A percentile compares a stretch with the other conserved stretches of the same genome.
Evolutionary conservation across 37 sponge, comb jelly and placozoan species (phyloP).

Genomic region (Bolinopsis microptera): DNA sequence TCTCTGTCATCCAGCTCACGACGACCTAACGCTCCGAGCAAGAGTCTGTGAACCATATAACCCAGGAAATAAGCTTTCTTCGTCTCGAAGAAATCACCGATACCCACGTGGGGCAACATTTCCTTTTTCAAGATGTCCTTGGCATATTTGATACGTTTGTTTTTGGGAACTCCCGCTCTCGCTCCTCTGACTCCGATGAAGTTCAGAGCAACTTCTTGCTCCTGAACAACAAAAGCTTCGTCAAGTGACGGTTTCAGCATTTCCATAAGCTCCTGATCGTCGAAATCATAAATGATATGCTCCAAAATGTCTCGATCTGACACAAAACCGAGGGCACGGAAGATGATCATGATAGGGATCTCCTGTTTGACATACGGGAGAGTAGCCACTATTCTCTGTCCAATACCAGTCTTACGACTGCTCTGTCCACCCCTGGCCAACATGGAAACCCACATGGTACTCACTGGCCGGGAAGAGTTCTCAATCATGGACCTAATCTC

Average conservation of each 20-base stretch:
- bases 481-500: slow-evolving; percentile 98
- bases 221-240: slow-evolving; percentile 99
- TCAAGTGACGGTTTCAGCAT: slow-evolving; percentile 98
- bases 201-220: slow-evolving; percentile 96
- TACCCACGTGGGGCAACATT: slow-evolving; percentile 98
- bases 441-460: slow-evolving; percentile 97
- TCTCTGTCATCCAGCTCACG: slow-evolving; percentile 98
- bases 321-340: slow-evolving; percentile 98
- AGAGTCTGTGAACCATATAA: slow-evolving; percentile 98
- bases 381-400: slow-evolving; percentile 91
- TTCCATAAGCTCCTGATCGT: slow-evolving; percentile 99
- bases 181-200: slow-evolving; percentile 98
- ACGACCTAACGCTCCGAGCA: slow-evolving; percentile 89
- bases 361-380: slow-evolving; percentile 98
- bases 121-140: slow-evolving; percentile 99
- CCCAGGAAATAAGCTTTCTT: slow-evolving; percentile 99
- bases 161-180: slow-evolving; percentile 92
- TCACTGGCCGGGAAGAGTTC: slow-evolving; percentile 98
- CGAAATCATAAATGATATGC: slow-evolving; percentile 99
- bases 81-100: slow-evolving; percentile 98
- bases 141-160: slow-evolving; percentile 97
- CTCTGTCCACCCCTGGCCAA: slow-evolving; percentile 89
- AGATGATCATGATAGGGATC: slow-evolving; percentile 98
- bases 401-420: slow-evolving; percentile 85
- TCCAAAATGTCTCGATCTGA: slow-evolving; percentile 98